Evolutionary conservation across 2,888 invertebrate species (phyloP), one percentile per base, ranked within the genome.

Genomic region (Dione vanillae): DNA sequence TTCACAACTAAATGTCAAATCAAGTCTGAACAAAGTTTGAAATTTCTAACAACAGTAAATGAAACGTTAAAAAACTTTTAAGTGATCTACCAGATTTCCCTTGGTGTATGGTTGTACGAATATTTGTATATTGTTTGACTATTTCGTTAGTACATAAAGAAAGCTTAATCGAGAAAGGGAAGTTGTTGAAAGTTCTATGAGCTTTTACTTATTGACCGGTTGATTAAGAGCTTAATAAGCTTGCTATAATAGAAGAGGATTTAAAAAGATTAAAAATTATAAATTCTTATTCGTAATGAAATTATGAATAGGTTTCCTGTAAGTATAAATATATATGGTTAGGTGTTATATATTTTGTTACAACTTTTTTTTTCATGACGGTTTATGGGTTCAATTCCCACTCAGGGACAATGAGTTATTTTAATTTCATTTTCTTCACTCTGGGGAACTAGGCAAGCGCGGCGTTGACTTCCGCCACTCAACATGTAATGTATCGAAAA

Each of bases 21-120:
- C 8, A 37, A 35, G 6, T 41, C 19, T n/a, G 5, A 14, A 14
- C 19, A 43, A 61, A 43, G 20, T n/a, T 45, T 61, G n/a, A 61
- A 43, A 43, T 61, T 54, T 54, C 19, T 16, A 16, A 12, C 20
- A 54, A 9, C 54, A 14, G 10, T 27, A 27, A 45, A 45, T 54
- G n/a, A 54, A 1, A 43, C 20, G 6, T n/a, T 41, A 27, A 20
- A 61, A 61, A 61, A 43, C n/a, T 61, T 61, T 59, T 43, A 20
- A 61, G 37, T 43, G 43, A 27, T n/a, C 20, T 11, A 14, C 10
- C 43, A 43, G n/a, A 61, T 61, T 61, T 61, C 59, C 59, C 59
- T 27, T n/a, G n/a, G 59, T n/a, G 59, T 59, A 27, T 27, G n/a
- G 20, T 19, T n/a, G n/a, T 37, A 61, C 14, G 43, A 43, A 43